These are phyloP conservation scores for Campopleginae sp. DNA, from an alignment of 2,888 invertebrate species.

Conservation along the genomic window DNA sequence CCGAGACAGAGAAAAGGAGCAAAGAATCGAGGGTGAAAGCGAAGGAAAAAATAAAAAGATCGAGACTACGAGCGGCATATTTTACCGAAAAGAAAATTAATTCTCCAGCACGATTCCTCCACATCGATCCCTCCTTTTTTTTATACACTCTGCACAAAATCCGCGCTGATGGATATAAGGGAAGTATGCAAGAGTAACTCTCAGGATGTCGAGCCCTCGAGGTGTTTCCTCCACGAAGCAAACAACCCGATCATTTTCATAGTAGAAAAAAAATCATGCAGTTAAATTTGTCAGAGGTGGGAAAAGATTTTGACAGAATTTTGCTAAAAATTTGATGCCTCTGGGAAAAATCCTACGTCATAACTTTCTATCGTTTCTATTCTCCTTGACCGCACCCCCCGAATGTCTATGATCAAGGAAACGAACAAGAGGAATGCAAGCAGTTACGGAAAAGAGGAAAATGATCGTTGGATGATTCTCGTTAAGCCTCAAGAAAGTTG, in stretches of 20 bases:
- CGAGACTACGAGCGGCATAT: slow-evolving; percentile 54
- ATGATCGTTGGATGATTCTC: background rate
- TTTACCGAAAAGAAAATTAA: slow-evolving; percentile 66
- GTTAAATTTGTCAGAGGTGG: background rate
- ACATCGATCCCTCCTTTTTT: slow-evolving; percentile 54
- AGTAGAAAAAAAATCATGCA: background rate
- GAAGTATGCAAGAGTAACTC: slow-evolving; percentile 23
- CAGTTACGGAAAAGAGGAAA: slow-evolving; percentile 1
- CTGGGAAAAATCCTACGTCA: too few species aligned
- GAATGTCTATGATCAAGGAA: background rate
- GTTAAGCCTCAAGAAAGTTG: slow-evolving; percentile 12
- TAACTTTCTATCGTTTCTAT: background rate
- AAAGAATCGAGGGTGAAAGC: background rate
- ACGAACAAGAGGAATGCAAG: background rate
- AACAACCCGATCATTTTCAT: background rate
- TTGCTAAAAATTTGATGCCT: background rate
- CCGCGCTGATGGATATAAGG: slow-evolving; percentile 37
- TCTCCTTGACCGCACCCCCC: background rate
- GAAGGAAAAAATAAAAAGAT: slow-evolving; percentile 10
- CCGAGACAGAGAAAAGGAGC: slow-evolving; percentile 1
- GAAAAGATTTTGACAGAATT: background rate
- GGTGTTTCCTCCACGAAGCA: background rate
- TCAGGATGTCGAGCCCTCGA: background rate
- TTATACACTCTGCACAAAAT: slow-evolving; percentile 19
- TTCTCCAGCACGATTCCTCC: slow-evolving; percentile 68